Evolutionary conservation across 1,140 invertebrate species (phyloP), one percentile per base, ranked within the genome.

Genomic region (Marisa cornuarietis): DNA sequence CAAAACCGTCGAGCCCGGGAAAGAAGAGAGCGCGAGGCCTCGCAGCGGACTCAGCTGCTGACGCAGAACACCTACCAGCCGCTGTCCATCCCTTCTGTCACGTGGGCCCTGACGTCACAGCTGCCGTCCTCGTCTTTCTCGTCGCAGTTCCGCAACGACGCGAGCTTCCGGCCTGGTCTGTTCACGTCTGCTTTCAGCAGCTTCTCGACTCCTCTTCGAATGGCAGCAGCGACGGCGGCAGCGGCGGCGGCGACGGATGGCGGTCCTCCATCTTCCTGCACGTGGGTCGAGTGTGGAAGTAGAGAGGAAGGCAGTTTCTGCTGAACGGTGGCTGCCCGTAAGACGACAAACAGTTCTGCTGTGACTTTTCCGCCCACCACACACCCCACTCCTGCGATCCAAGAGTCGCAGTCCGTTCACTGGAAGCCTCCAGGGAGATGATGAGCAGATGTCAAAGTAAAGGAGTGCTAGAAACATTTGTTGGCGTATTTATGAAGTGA

Each of bases 1-100:
- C 95, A 95, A 91, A 95, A 95, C 90, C 92, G 95, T 76, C 90
- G 95, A 76, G 95, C 95, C 0, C 91, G 94, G 73, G 94, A 95
- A 86, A 90, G 94, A 68, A 90, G 95, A 71, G 94, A 95, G 86
- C 91, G 84, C 58, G 88, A 88, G 61, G 83, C 83, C 16, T 61
- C 76, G 22, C 85, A 85, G 65, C 54, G 58, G 22, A 54, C 79
- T 16, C 71, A 79, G 51, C 31, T 80, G 24, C 71, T 78, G 18
- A 58, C 51, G 1, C 79, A 76, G 20, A 83, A 82, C 77, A 31
- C 79, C 20, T 82, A 81, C 66, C 79, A 81, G 62, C 83, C 83
- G 0, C 77, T 84, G 3, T 61, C 81, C 49, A 79, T 84, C 16
- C 83, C 83, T 24, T 71, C 81, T 22, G 79, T 84, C 42, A 71